A percentile compares a stretch with the other conserved stretches of the same genome.
These are phyloP conservation scores for Tetramorium simillimum DNA, from an alignment of 1,140 invertebrate species.

Conservation along the genomic window DNA sequence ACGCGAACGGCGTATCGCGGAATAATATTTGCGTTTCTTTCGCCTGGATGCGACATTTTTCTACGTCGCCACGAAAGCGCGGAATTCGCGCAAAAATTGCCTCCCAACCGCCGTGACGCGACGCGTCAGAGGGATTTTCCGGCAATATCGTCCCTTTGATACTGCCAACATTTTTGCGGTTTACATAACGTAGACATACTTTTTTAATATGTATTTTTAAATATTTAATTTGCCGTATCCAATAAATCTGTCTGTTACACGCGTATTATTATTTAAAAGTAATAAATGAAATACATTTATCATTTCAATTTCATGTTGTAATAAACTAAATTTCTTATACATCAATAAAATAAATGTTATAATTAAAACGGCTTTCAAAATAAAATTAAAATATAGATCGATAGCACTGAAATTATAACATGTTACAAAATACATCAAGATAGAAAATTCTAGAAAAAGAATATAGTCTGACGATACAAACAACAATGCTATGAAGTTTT, in stretches of 20 bases:
- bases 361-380: neutral
- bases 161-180: neutral
- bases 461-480: neutral
- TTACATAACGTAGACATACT: neutral
- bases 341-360: neutral
- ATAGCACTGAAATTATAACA: neutral
- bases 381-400: neutral
- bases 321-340: neutral
- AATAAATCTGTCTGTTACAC: neutral
- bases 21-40: slow-evolving; percentile 46
- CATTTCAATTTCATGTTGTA: neutral
- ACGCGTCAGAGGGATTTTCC: neutral
- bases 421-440: no score
- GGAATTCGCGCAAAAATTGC: slow-evolving; percentile 34
- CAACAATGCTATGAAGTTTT: neutral
- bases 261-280: neutral
- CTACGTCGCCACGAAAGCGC: neutral
- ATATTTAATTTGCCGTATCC: neutral
- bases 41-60: neutral
- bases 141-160: slow-evolving; percentile 3
- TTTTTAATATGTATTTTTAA: neutral
- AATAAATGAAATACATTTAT: neutral
- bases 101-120: neutral
- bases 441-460: neutral
- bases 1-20: neutral